Evolutionary conservation across 2,113 vertebrate genomes (phyloP), one percentile per base, ranked within the genome.

Genomic region (Seriola dumerili): DNA sequence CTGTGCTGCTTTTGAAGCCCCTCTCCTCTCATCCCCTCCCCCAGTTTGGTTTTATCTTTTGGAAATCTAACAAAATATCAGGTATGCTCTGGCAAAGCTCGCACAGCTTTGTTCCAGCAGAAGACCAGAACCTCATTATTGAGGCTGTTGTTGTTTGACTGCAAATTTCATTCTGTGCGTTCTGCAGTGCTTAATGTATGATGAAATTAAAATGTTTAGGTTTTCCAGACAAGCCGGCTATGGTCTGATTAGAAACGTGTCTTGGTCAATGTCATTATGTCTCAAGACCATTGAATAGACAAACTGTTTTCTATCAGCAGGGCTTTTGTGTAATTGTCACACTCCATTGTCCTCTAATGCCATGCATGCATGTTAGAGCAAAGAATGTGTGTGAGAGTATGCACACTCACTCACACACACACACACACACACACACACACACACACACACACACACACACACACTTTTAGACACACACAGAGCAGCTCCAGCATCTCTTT

Each of bases 401-500:
- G 72, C n/a, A 16, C 19, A 50, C 25, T 34, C 48, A 32, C 46
- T 14, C n/a, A 12, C n/a, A 38, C 74, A 25, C 44, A 46, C 42
- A 61, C 59, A 73, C 76, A 79, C 61, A 32, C 46, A 17, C n/a
- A 12, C n/a, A 38, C 74, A 25, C 44, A 46, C 42, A 61, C 21
- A 16, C 17, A 48, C 23, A 42, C 54, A 32, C 46, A 17, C n/a
- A 12, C n/a, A 38, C 75, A n/a, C 44, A 38, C 42, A 61, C 61
- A 88, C 69, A 78, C 72, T 44, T 81, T 76, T 21, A 79, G 29
- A 79, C 72, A 76, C 74, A 79, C 62, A 88, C 63, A 80, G 76
- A 85, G 74, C 69, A 78, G 91, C 84, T 89, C 86, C 85, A 88
- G 86, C 86, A 90, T 91, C 89, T 94, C 93, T 94, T 94, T 93